phyloP scores from a whole-genome alignment of 2,888 invertebrate species.

The Listrodromus nycthemerus region DNA sequence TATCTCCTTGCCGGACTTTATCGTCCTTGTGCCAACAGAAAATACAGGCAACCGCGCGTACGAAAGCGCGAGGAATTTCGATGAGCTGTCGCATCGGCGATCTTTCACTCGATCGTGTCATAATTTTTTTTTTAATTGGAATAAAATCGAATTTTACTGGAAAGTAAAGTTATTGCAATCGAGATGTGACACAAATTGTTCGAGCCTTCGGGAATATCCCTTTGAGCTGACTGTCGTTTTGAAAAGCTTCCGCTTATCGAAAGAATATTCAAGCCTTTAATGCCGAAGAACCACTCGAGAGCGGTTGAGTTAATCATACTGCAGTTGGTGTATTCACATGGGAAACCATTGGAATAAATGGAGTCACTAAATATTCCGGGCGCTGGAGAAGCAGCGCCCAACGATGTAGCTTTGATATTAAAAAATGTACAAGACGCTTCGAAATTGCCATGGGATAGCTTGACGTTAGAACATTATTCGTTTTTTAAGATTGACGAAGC shows the following conservation, averaged over 20 bases:
- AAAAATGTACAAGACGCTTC: too few species aligned
- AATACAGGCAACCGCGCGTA: neutral
- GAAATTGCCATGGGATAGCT: too few species aligned
- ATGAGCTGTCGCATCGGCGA: neutral
- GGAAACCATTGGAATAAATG: constrained; percentile 7
- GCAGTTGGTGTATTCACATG: neutral
- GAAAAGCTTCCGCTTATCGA: neutral
- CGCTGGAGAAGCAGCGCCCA: neutral
- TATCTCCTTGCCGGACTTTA: constrained; percentile 33
- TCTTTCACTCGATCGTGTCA: neutral
- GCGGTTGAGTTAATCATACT: neutral
- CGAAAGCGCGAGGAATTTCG: neutral
- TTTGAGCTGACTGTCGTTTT: neutral
- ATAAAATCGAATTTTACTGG: too few species aligned
- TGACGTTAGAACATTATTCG: too few species aligned
- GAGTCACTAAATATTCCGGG: neutral
- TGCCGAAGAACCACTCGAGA: neutral
- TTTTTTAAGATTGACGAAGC: too few species aligned
- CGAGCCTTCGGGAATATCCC: neutral
- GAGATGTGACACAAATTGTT: too few species aligned
- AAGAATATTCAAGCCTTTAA: neutral
- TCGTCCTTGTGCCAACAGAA: constrained; percentile 16
- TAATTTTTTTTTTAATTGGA: neutral
- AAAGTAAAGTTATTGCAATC: too few species aligned
- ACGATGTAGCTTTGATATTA: neutral